Conservation (phyloP, 2,113 vertebrate genomes). For the Stegastes partitus region DNA sequence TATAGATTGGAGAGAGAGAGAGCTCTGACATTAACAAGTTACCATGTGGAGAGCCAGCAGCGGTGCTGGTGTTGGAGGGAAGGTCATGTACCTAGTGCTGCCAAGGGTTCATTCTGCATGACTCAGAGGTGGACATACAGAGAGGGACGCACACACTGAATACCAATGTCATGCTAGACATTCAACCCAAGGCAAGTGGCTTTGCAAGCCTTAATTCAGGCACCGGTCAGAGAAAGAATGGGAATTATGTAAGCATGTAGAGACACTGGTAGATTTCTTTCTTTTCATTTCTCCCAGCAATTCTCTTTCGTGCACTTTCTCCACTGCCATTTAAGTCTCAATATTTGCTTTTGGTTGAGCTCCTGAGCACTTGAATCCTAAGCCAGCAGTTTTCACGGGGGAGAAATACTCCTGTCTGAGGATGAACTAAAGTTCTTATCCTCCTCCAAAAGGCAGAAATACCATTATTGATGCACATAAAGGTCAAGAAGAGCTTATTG, state of each 20-base stretch:
- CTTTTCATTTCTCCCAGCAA: not conserved
- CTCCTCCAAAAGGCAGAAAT: constrained; percentile 71
- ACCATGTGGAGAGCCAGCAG: constrained; percentile 66
- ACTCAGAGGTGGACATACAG: constrained; percentile 68
- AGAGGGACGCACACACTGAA: constrained; percentile 45
- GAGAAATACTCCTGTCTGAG: constrained; percentile 56
- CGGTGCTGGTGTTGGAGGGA: constrained; percentile 61
- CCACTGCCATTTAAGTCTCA: constrained; percentile 39
- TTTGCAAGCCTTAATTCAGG: constrained; percentile 26
- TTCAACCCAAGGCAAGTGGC: constrained; percentile 29
- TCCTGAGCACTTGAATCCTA: constrained; percentile 49
- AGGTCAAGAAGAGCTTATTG: constrained; percentile 78
- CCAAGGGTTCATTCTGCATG: constrained; percentile 66
- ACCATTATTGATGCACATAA: constrained; percentile 75
- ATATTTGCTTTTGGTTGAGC: constrained; percentile 61
- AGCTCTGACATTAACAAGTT: constrained; percentile 67
- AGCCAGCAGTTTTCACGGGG: constrained; percentile 62
- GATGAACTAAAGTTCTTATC: constrained; percentile 64
- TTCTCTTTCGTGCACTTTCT: constrained; percentile 29
- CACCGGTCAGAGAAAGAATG: constrained; percentile 16
- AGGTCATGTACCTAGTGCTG: constrained; percentile 68
- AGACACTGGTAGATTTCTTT: constrained; percentile 9
- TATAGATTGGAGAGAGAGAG: constrained; percentile 24
- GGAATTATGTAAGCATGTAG: not conserved
- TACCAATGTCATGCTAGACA: constrained; percentile 62